Percentiles rank a stretch among this genome's conserved stretches.
phyloP scores from a whole-genome alignment of 2,113 vertebrate species.

The Camelus dromedarius region DNA sequence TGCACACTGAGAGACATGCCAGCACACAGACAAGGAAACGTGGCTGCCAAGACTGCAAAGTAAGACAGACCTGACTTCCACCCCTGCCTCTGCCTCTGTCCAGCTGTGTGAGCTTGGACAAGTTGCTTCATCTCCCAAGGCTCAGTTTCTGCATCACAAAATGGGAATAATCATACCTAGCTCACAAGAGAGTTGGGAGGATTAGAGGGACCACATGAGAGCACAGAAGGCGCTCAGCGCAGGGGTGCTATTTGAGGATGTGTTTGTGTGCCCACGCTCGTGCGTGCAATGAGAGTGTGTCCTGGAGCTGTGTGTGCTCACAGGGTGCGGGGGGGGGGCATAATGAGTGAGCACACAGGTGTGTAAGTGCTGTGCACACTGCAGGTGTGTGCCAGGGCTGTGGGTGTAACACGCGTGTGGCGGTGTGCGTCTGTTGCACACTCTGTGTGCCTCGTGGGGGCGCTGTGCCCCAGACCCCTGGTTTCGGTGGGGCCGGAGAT shows the following conservation, averaged over 20 bases:
- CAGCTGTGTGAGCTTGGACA: neutral
- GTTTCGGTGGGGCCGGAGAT: neutral
- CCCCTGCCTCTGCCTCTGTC: neutral
- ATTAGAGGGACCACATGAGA: fast-evolving
- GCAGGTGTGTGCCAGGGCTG: neutral
- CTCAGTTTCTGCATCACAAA: neutral
- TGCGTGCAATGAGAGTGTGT: too few species aligned
- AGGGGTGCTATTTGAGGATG: fast-evolving
- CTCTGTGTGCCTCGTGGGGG: neutral
- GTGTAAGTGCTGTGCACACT: neutral
- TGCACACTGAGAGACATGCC: fast-evolving
- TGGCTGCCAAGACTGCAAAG: fast-evolving
- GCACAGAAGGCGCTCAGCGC: fast-evolving
- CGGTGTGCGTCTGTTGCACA: neutral
- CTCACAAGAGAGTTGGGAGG: fast-evolving
- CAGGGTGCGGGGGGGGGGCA: neutral
- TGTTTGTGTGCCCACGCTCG: fast-evolving
- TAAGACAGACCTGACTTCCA: neutral
- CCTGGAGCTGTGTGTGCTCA: neutral
- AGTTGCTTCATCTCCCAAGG: neutral
- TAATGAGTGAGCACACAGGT: fast-evolving
- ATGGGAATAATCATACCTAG: fast-evolving
- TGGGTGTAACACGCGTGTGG: neutral
- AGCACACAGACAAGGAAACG: fast-evolving
- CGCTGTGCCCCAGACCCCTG: neutral